Conservation (phyloP, 2,888 invertebrate species). For the Eledone cirrhosa region DNA sequence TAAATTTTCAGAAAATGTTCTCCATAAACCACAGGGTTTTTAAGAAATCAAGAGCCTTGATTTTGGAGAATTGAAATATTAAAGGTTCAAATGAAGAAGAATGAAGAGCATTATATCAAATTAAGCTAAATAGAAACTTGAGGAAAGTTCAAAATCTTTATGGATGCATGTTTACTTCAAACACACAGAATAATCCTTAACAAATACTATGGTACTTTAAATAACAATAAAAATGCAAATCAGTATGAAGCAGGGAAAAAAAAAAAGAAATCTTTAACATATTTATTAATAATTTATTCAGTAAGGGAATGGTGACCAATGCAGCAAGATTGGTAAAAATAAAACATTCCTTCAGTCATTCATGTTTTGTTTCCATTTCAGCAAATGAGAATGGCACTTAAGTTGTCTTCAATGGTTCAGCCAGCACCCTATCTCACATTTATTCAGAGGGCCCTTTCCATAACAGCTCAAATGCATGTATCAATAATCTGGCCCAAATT, state of each 20-base stretch:
- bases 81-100: too few relatives aligned
- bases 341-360: slow-evolving; percentile 24
- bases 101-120: too few relatives aligned
- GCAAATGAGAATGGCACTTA: slow-evolving; percentile 15
- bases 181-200: too few relatives aligned
- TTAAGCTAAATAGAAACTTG: too few relatives aligned
- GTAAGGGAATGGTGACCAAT: slow-evolving; percentile 27
- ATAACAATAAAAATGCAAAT: slow-evolving; percentile 7
- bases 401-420: slow-evolving; percentile 24
- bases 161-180: too few relatives aligned
- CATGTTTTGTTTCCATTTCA: slow-evolving; percentile 23
- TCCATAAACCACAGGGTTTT: too few relatives aligned
- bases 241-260: neutral
- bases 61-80: too few relatives aligned
- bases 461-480: neutral
- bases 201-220: neutral
- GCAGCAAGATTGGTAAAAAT: slow-evolving; percentile 28
- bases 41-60: too few relatives aligned
- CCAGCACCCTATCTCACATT: slow-evolving; percentile 21
- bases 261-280: slow-evolving; percentile 11
- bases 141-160: too few relatives aligned
- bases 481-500: too few relatives aligned
- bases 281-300: slow-evolving; percentile 27
- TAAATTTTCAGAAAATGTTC: too few relatives aligned
- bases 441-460: slow-evolving; percentile 15